Evolutionary conservation across 2,113 vertebrate species (phyloP).

Genomic region (Nothocercus nigrocapillus): DNA sequence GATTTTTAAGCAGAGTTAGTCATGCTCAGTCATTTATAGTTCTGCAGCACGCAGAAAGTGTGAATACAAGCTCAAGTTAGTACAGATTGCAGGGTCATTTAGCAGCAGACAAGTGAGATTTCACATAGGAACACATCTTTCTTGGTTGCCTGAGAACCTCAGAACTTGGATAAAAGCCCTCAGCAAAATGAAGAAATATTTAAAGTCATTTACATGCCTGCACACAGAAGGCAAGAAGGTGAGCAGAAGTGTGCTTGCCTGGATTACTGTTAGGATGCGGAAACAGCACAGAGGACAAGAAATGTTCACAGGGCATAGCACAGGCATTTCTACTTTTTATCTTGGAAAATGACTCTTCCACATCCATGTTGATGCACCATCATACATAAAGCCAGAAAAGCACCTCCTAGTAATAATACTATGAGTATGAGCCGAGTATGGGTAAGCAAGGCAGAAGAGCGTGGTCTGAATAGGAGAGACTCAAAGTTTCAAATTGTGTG

Average conservation of each 20-base stretch:
- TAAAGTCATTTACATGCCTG: neutral
- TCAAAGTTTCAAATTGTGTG: neutral
- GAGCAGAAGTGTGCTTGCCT: neutral
- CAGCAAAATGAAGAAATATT: slow-evolving; percentile 2
- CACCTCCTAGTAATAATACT: neutral
- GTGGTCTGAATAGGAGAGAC: neutral
- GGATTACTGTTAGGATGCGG: neutral
- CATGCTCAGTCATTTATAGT: slow-evolving; percentile 70
- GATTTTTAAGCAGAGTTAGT: slow-evolving; percentile 74
- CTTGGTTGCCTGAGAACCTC: slow-evolving; percentile 1
- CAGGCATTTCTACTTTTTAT: neutral
- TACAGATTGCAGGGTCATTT: slow-evolving; percentile 58
- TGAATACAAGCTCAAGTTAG: slow-evolving; percentile 63
- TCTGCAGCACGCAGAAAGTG: slow-evolving; percentile 41
- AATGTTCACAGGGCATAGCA: neutral
- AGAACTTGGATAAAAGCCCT: slow-evolving; percentile 28
- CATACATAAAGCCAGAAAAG: accelerated
- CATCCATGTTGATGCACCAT: neutral
- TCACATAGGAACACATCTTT: slow-evolving; percentile 32
- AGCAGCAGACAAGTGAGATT: slow-evolving; percentile 23
- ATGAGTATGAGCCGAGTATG: too few species aligned
- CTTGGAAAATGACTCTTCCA: neutral
- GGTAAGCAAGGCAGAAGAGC: neutral
- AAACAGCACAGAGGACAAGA: neutral
- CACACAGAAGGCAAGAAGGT: neutral